Percentiles rank a stretch among this genome's conserved stretches.
Conservation (phyloP, 2,888 invertebrate genomes). For the Nomada flava region DNA sequence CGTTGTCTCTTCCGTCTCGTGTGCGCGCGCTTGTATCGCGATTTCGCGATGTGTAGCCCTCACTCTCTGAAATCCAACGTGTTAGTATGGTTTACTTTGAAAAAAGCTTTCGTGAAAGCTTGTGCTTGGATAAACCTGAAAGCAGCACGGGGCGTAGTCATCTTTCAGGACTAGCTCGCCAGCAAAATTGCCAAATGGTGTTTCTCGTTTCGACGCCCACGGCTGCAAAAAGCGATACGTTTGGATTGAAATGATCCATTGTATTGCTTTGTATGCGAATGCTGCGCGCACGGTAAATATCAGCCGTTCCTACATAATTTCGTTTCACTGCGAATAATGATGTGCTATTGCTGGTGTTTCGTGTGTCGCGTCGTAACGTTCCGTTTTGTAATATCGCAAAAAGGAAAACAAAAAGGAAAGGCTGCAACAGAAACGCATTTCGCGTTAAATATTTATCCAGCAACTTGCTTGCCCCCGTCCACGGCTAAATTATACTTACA, state of each 20-base stretch:
- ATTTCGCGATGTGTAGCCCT: slow-evolving; percentile 12
- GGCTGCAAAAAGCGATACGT: slow-evolving; percentile 69
- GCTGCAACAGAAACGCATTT: not conserved
- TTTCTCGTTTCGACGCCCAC: slow-evolving; percentile 57
- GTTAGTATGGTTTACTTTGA: slow-evolving; percentile 43
- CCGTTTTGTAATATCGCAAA: slow-evolving; percentile 13
- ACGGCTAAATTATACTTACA: not conserved
- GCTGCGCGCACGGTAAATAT: slow-evolving; percentile 30
- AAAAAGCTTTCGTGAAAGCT: slow-evolving; percentile 59
- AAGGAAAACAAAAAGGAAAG: not conserved
- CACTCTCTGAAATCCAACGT: slow-evolving; percentile 12
- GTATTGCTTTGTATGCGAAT: slow-evolving; percentile 50
- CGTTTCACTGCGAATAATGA: slow-evolving; percentile 40
- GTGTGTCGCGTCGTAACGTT: not conserved
- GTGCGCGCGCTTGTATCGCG: not conserved
- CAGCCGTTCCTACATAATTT: slow-evolving; percentile 44
- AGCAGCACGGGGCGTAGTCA: slow-evolving; percentile 47
- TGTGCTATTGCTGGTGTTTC: slow-evolving; percentile 21
- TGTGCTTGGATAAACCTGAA: slow-evolving; percentile 64
- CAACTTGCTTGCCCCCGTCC: not conserved
- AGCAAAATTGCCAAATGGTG: slow-evolving; percentile 65
- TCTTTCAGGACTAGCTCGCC: slow-evolving; percentile 66
- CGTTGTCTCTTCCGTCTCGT: slow-evolving; percentile 4
- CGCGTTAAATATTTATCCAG: slow-evolving; percentile 19
- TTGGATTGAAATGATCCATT: slow-evolving; percentile 70